These are phyloP conservation scores for Drosophila fuyamai DNA, from an alignment of 1,140 invertebrate species.

Conservation along the genomic window DNA sequence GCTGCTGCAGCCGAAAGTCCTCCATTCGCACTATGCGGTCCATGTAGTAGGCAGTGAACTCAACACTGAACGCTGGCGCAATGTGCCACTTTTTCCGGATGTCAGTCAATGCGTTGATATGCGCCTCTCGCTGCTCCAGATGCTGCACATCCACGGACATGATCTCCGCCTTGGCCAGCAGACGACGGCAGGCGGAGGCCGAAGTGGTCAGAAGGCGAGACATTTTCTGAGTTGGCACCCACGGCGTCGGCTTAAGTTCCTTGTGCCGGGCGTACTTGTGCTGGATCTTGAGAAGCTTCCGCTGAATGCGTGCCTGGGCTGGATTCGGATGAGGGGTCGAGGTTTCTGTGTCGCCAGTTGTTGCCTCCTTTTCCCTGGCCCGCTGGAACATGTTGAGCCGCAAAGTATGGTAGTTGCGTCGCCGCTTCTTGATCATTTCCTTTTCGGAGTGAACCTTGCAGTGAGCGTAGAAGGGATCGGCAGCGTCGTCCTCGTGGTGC, in stretches of 20 bases:
- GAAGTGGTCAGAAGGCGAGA: conserved; percentile 95
- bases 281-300: conserved; percentile 91
- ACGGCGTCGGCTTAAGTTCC: conserved; percentile 90
- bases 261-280: conserved; percentile 91
- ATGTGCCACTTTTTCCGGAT: conserved; percentile 97
- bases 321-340: conserved; percentile 84
- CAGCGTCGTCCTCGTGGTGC: conserved; percentile 96
- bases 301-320: conserved; percentile 90
- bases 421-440: conserved; percentile 90
- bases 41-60: conserved; percentile 97
- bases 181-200: conserved; percentile 93
- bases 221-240: conserved; percentile 98
- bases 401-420: conserved; percentile 94
- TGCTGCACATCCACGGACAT: conserved; percentile 94
- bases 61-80: conserved; percentile 95
- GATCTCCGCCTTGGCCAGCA: conserved; percentile 94
- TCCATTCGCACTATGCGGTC: conserved; percentile 93
- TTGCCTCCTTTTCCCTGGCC: conserved; percentile 43
- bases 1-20: conserved; percentile 90
- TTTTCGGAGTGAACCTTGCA: conserved; percentile 97
- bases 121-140: conserved; percentile 92
- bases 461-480: conserved; percentile 98
- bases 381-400: conserved; percentile 90
- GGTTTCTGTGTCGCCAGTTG: conserved; percentile 83
- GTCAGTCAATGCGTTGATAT: conserved; percentile 92